Percentiles rank a stretch among this genome's conserved stretches.
These are phyloP conservation scores for Sinocyclocheilus maitianheensis DNA, from an alignment of 2,113 vertebrate genomes.

Conservation along the genomic window DNA sequence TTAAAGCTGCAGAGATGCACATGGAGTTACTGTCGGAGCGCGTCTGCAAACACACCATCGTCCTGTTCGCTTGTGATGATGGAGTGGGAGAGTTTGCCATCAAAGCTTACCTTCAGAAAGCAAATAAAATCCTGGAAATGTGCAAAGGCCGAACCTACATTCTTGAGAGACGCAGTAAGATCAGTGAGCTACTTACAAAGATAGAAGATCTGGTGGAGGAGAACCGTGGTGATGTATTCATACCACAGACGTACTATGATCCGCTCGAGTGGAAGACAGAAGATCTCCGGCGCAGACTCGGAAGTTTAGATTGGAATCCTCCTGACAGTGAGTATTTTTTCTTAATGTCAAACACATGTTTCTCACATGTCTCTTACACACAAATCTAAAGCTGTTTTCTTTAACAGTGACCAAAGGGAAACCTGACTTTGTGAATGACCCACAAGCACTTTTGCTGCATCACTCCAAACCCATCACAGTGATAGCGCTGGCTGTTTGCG, in stretches of 20 bases:
- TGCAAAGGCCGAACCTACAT: constrained; percentile 18
- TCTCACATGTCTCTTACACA: not conserved
- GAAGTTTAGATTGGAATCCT: not conserved
- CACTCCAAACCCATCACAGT: not conserved
- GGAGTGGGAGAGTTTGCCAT: not conserved
- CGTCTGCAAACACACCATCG: constrained; percentile 48
- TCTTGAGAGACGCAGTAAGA: not conserved
- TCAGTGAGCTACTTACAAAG: not conserved
- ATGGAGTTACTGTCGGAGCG: constrained; percentile 48
- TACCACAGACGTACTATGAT: not conserved
- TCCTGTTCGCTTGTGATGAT: constrained; percentile 48
- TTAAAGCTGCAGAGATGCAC: not conserved
- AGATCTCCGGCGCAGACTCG: constrained; percentile 42
- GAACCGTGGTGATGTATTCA: not conserved
- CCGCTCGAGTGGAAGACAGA: not conserved
- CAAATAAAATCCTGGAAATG: constrained; percentile 33
- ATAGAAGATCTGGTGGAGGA: not conserved
- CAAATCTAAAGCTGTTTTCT: not conserved
- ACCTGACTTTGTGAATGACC: too few species aligned
- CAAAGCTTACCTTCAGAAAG: not conserved
- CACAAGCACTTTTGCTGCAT: too few species aligned
- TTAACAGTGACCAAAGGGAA: not conserved
- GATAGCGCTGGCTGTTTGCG: constrained; percentile 15
- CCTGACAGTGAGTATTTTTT: not conserved
- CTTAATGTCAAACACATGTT: too few species aligned